Conservation (phyloP, 2,113 vertebrate genomes). For the Hippocampus guttulatus region DNA sequence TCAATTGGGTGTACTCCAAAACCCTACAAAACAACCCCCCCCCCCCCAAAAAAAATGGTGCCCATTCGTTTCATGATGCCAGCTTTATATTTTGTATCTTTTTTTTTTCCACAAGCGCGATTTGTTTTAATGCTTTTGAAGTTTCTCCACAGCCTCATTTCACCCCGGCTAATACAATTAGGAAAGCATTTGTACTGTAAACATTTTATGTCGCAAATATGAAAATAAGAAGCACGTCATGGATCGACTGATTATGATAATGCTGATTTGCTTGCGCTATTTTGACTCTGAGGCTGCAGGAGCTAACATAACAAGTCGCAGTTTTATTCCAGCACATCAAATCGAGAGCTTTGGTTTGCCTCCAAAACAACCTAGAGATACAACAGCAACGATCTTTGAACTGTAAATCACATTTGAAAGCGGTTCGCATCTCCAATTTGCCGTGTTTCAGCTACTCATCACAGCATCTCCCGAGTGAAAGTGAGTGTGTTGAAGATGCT, state of each 20-base stretch:
- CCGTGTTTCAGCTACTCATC: conserved; percentile 67
- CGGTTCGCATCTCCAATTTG: conserved; percentile 65
- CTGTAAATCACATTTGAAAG: conserved; percentile 69
- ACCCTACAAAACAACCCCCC: background rate
- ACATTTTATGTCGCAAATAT: conserved; percentile 59
- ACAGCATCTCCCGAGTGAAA: conserved; percentile 67
- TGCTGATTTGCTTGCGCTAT: conserved; percentile 63
- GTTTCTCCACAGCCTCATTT: conserved; percentile 29
- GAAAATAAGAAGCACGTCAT: conserved; percentile 59
- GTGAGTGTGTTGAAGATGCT: conserved; percentile 64
- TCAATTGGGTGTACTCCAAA: conserved; percentile 35
- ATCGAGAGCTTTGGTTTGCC: conserved; percentile 65
- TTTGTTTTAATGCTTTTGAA: conserved; percentile 24
- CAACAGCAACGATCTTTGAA: conserved; percentile 62
- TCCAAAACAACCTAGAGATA: conserved; percentile 69
- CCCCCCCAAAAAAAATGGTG: background rate
- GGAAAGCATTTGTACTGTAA: conserved; percentile 43
- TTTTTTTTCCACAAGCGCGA: conserved; percentile 9
- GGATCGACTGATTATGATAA: conserved; percentile 68
- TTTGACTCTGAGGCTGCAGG: conserved; percentile 58
- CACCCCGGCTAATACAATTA: conserved; percentile 47
- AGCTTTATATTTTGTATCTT: conserved; percentile 17
- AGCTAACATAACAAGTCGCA: conserved; percentile 58
- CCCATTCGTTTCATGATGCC: background rate
- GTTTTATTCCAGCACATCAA: conserved; percentile 62